Percentiles rank a stretch among this genome's conserved stretches.
phyloP scores from a whole-genome alignment of 2,797 vertebrate genomes.

The Acanthornis magna region DNA sequence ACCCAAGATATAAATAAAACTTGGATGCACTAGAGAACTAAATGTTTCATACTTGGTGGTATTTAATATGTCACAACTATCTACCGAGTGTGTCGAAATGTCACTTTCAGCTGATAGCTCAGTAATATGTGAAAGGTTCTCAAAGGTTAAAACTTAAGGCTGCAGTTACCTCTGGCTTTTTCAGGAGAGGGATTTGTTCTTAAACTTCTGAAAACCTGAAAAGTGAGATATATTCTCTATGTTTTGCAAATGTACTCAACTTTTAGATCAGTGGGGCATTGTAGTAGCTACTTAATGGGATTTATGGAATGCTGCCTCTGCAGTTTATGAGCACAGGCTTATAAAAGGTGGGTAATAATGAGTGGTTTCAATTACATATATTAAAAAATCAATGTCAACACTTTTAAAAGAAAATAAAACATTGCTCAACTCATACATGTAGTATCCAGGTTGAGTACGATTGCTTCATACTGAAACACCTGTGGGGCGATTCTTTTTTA shows the following conservation, averaged over 20 bases:
- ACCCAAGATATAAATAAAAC: background rate
- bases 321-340: constrained; percentile 31
- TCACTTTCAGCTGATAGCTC: constrained; percentile 9
- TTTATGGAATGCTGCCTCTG: constrained; percentile 43
- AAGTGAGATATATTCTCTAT: background rate
- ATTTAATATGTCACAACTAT: constrained; percentile 6
- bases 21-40: accelerated
- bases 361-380: constrained; percentile 44
- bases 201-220: constrained; percentile 14
- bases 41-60: background rate
- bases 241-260: constrained; percentile 20
- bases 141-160: background rate
- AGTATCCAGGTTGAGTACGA: background rate
- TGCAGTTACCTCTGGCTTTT: background rate
- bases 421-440: constrained; percentile 11
- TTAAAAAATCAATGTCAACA: constrained; percentile 52
- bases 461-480: constrained; percentile 45
- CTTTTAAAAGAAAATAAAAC: constrained; percentile 43
- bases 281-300: constrained; percentile 1
- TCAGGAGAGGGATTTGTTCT: background rate
- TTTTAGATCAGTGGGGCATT: constrained; percentile 18
- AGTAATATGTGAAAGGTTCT: background rate
- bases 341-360: constrained; percentile 45
- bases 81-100: background rate
- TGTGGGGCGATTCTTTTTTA: background rate